Evolutionary conservation across 2,888 invertebrate genomes (phyloP).

Genomic region (Nephrotoma appendiculata): DNA sequence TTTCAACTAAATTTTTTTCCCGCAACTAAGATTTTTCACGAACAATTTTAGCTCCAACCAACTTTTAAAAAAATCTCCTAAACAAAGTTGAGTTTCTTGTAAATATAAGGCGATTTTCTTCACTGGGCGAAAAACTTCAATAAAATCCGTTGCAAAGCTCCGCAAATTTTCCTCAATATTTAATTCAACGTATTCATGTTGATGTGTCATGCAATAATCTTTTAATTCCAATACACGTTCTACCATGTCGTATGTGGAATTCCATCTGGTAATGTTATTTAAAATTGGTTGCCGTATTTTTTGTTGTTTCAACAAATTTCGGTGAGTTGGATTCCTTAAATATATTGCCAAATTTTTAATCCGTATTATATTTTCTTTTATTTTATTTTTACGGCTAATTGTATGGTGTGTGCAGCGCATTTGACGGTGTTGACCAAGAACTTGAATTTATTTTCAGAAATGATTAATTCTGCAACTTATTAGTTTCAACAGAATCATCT

Average conservation of each 20-base stretch:
- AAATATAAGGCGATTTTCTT: background rate
- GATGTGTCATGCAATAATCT: background rate
- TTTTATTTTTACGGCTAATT: background rate
- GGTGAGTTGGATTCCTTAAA: background rate
- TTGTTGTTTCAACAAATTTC: background rate
- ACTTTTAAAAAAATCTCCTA: no score
- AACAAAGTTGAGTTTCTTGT: background rate
- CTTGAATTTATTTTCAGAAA: background rate
- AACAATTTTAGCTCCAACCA: background rate
- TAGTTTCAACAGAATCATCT: no score
- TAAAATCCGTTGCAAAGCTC: background rate
- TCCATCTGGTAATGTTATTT: no score
- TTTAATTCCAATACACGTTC: background rate
- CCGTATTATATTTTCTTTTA: background rate
- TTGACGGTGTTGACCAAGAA: background rate
- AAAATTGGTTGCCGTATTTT: background rate
- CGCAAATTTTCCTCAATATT: background rate
- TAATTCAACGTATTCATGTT: background rate
- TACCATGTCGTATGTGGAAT: background rate
- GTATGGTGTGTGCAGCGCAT: no score
- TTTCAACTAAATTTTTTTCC: no score
- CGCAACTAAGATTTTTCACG: background rate
- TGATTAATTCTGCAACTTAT: background rate
- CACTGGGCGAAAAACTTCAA: background rate
- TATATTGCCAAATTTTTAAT: background rate